Evolutionary conservation across 2,888 invertebrate genomes (phyloP).

Genomic region (Teleiodes luculella): DNA sequence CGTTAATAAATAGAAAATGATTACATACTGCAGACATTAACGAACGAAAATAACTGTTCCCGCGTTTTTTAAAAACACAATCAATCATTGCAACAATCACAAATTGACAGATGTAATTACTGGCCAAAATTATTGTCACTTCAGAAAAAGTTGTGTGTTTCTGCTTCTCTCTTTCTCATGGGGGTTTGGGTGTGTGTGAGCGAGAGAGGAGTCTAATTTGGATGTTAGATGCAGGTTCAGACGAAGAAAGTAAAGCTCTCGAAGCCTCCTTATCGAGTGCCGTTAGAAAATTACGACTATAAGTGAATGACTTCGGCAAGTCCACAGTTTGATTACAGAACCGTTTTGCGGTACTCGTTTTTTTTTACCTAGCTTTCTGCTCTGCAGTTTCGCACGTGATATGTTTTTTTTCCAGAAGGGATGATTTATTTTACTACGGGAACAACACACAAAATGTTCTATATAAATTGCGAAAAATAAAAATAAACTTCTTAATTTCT

Average conservation of each 20-base stretch:
- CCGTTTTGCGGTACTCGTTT: too few species aligned
- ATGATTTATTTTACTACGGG: too few species aligned
- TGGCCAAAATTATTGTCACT: conserved; percentile 8
- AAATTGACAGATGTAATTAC: conserved; percentile 34
- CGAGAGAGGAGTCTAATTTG: background rate
- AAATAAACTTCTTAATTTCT: too few species aligned
- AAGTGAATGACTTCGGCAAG: conserved; percentile 20
- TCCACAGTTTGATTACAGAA: background rate
- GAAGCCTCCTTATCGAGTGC: conserved; percentile 42
- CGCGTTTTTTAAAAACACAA: conserved; percentile 10
- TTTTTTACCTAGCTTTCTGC: too few species aligned
- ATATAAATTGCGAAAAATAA: too few species aligned
- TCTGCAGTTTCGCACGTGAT: too few species aligned
- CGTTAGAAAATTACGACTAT: conserved; percentile 62
- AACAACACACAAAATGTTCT: too few species aligned
- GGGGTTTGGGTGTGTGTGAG: background rate
- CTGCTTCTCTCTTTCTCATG: background rate
- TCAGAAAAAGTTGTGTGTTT: background rate
- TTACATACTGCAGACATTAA: conserved; percentile 11
- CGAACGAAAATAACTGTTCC: conserved; percentile 4
- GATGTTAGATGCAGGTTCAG: background rate
- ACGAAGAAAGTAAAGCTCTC: conserved; percentile 13
- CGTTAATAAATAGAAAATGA: conserved; percentile 15
- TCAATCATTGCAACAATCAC: conserved; percentile 24
- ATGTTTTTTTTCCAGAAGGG: too few species aligned